Conservation (phyloP, 2,797 vertebrate genomes). For the Enteromius viviparus region DNA sequence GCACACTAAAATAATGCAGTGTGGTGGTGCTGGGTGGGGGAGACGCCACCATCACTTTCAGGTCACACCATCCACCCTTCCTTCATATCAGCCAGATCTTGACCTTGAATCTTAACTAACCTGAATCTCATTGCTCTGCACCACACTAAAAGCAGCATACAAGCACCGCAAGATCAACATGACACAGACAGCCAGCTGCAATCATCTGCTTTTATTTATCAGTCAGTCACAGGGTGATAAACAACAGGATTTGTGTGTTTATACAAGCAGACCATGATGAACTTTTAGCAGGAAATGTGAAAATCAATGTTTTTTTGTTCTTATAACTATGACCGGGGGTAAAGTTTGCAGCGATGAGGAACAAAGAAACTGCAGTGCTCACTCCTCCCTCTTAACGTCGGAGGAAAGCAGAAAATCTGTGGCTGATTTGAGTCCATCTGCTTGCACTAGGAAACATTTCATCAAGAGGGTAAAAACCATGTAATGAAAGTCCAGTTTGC, state of each 20-base stretch:
- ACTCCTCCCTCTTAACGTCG: background rate
- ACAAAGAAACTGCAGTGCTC: conserved; percentile 28
- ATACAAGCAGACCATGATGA: background rate
- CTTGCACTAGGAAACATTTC: background rate
- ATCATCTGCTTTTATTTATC: background rate
- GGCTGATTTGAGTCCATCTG: background rate
- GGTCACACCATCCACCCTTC: background rate
- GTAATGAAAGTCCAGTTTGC: conserved; percentile 11
- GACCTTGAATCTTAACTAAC: conserved; percentile 50
- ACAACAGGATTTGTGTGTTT: background rate
- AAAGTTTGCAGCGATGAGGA: conserved; percentile 13
- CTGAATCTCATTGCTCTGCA: background rate
- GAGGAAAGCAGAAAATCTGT: background rate
- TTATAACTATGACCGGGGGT: background rate
- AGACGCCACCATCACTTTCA: background rate
- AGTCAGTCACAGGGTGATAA: background rate
- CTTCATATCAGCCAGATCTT: conserved; percentile 23
- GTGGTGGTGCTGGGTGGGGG: background rate
- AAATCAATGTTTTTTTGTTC: background rate
- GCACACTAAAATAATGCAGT: conserved; percentile 21
- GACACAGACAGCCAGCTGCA: background rate
- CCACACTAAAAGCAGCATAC: background rate
- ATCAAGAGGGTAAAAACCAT: conserved; percentile 4
- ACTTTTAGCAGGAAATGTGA: background rate
- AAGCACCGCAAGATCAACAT: conserved; percentile 1